Percentiles rank a stretch among this genome's conserved stretches.
Conservation (phyloP, 2,797 vertebrate genomes). For the Lagorchestes hirsutus region DNA sequence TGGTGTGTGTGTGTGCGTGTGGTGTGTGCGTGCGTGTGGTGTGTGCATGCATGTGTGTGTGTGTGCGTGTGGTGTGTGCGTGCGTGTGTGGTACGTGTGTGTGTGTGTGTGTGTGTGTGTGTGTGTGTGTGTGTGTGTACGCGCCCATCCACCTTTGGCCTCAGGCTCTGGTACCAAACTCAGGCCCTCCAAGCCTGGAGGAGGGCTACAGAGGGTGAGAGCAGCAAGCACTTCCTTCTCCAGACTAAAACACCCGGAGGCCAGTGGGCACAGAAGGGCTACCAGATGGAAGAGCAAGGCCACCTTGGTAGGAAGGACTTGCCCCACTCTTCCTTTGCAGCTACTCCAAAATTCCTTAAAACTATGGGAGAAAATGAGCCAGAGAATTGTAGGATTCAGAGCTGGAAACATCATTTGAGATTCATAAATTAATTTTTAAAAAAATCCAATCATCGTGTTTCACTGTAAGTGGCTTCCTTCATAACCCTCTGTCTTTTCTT, state of each 20-base stretch:
- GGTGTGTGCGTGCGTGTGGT: too few species aligned
- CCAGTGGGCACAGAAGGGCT: too few species aligned
- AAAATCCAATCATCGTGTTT: background rate
- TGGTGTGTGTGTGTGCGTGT: too few species aligned
- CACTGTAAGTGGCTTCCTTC: background rate
- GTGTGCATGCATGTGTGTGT: too few species aligned
- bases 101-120: too few species aligned
- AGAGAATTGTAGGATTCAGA: background rate
- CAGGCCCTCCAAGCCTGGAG: background rate
- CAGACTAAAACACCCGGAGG: background rate
- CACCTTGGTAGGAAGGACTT: background rate
- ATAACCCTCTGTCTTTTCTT: background rate
- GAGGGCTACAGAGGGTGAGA: background rate
- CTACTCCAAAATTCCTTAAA: background rate
- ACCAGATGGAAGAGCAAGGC: background rate
- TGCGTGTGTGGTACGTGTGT: too few species aligned
- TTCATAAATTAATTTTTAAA: background rate
- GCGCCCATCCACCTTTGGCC: rapidly evolving
- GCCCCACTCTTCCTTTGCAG: background rate
- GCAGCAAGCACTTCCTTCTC: too few species aligned
- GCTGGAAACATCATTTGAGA: background rate
- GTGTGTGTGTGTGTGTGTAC: too few species aligned
- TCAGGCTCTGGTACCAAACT: too few species aligned
- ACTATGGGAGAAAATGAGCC: background rate
- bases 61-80: too few species aligned